Conservation (phyloP, 2,888 invertebrate species). For the Tiphia femorata region DNA sequence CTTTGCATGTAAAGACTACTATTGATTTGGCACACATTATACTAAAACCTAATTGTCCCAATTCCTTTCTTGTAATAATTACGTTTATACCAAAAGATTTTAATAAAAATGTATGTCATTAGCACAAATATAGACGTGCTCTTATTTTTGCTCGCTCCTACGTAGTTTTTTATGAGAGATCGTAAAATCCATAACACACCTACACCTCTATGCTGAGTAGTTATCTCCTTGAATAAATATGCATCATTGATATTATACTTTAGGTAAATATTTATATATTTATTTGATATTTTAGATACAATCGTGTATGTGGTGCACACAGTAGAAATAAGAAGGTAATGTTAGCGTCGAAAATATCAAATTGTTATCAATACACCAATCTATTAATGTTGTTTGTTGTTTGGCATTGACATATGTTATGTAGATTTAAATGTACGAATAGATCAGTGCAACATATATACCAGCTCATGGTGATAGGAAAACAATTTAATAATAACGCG, state of each 20-base stretch:
- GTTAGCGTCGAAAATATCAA: constrained; percentile 61
- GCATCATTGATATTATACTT: constrained; percentile 49
- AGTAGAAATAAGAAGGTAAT: constrained; percentile 59
- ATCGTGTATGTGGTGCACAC: constrained; percentile 59
- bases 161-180: too few species aligned
- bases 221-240: too few species aligned
- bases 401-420: constrained; percentile 46
- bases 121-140: too few species aligned
- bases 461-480: constrained; percentile 43
- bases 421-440: constrained; percentile 42
- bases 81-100: too few species aligned
- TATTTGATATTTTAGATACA: constrained; percentile 60
- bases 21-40: too few species aligned
- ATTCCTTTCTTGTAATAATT: too few species aligned
- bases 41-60: too few species aligned
- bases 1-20: too few species aligned
- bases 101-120: too few species aligned
- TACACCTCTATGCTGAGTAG: too few species aligned
- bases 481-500: constrained; percentile 53
- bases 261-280: constrained; percentile 62
- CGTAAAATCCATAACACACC: too few species aligned
- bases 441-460: constrained; percentile 36
- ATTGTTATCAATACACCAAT: constrained; percentile 53
- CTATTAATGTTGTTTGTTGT: constrained; percentile 44
- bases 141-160: too few species aligned